These are phyloP conservation scores for Phortica variegata DNA, from an alignment of 1,140 invertebrate genomes.

Conservation along the genomic window DNA sequence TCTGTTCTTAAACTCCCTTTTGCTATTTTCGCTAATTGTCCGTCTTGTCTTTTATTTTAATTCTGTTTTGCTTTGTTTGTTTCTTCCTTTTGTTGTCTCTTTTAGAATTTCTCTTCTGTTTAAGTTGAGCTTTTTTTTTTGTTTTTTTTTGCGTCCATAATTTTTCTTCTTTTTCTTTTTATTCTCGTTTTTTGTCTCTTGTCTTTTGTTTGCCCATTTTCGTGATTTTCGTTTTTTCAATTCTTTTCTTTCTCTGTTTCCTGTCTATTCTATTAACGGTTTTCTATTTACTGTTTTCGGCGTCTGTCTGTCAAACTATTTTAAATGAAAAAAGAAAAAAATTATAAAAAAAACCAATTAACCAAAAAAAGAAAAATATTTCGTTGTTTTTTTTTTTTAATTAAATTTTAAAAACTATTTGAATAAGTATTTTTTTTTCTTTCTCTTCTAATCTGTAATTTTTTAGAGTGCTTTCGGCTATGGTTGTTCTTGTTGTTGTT, in stretches of 20 bases:
- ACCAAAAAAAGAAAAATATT: no score
- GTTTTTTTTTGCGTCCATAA: constrained; percentile 7
- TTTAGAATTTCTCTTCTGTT: constrained; percentile 18
- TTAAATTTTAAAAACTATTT: no score
- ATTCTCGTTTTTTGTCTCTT: no score
- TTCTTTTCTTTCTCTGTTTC: neutral
- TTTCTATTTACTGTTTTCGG: neutral
- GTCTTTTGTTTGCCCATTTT: constrained; percentile 26
- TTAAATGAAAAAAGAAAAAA: no score
- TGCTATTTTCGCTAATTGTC: no score
- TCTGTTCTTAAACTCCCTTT: no score
- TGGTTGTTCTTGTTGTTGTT: constrained; percentile 4
- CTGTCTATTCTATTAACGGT: constrained; percentile 17
- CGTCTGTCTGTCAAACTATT: no score
- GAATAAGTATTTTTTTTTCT: no score
- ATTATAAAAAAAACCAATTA: no score
- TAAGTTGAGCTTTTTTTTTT: constrained; percentile 21
- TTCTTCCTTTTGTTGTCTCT: constrained; percentile 14
- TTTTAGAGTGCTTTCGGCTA: no score
- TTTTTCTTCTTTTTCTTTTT: constrained; percentile 31
- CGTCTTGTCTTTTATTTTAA: neutral
- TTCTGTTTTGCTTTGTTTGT: constrained; percentile 8
- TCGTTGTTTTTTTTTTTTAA: no score
- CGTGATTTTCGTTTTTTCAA: neutral
- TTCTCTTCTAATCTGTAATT: no score